Conservation (phyloP, 2,113 vertebrate genomes). For the Calypte anna region DNA sequence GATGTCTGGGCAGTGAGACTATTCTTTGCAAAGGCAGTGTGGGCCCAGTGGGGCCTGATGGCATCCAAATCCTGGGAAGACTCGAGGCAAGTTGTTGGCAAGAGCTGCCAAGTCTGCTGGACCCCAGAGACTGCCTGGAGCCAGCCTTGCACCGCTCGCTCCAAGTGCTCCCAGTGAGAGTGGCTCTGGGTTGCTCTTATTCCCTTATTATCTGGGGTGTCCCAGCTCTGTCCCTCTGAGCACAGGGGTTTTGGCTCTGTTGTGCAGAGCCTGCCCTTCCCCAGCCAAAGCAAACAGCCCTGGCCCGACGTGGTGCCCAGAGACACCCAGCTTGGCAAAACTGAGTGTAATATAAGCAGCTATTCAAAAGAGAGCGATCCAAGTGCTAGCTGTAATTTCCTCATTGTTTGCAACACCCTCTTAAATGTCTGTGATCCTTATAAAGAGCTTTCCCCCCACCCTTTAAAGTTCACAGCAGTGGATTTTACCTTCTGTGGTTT, state of each 20-base stretch:
- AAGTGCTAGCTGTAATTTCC: slow-evolving; percentile 42
- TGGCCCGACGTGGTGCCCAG: background rate
- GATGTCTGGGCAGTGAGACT: background rate
- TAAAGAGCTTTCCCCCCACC: slow-evolving; percentile 36
- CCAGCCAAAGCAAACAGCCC: slow-evolving; percentile 11
- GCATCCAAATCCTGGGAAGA: background rate
- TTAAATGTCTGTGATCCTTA: slow-evolving; percentile 43
- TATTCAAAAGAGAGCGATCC: slow-evolving; percentile 26
- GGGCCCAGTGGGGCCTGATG: background rate
- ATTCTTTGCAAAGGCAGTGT: background rate
- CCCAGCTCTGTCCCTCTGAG: background rate
- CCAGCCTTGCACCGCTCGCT: background rate
- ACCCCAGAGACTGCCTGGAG: background rate
- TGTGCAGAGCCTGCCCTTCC: background rate
- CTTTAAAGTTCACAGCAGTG: slow-evolving; percentile 41
- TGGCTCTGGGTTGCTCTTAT: background rate
- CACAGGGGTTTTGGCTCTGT: background rate
- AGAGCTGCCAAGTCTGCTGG: background rate
- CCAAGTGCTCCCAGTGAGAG: background rate
- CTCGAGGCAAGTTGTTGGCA: background rate
- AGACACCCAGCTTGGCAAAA: background rate
- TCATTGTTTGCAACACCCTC: slow-evolving; percentile 54
- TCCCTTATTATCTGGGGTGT: background rate
- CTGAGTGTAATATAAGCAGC: slow-evolving; percentile 40
- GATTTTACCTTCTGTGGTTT: slow-evolving; percentile 54